Percentiles rank a stretch among this genome's conserved stretches.
Conservation (phyloP, 2,113 vertebrate species). For the Poeciliopsis retropinna region DNA sequence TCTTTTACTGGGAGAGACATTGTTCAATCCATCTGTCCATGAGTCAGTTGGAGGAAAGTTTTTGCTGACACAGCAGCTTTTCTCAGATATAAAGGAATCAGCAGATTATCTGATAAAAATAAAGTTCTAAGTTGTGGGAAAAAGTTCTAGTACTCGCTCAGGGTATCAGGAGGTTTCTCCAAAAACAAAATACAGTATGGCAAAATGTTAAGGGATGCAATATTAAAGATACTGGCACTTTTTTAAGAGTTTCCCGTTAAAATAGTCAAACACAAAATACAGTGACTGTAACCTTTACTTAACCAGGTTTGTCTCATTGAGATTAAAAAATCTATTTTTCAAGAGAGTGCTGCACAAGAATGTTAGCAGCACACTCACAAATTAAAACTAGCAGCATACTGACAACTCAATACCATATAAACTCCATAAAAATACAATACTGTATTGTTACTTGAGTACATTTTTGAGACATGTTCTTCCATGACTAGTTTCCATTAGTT, state of each 20-base stretch:
- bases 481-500: too few relatives aligned
- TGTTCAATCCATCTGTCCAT: constrained; percentile 53
- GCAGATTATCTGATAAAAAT: neutral
- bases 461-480: too few relatives aligned
- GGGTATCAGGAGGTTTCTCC: neutral
- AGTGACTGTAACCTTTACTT: neutral
- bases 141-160: neutral
- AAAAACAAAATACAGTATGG: too few relatives aligned
- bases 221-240: neutral
- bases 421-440: too few relatives aligned
- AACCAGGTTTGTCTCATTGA: too few relatives aligned
- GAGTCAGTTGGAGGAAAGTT: constrained; percentile 39
- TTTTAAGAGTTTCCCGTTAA: neutral
- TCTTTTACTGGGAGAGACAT: constrained; percentile 52
- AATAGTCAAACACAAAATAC: neutral
- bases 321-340: too few relatives aligned
- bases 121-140: neutral
- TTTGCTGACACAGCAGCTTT: constrained; percentile 26
- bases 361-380: too few relatives aligned
- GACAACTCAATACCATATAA: too few relatives aligned
- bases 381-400: too few relatives aligned
- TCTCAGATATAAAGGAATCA: constrained; percentile 45
- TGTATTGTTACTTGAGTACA: too few relatives aligned
- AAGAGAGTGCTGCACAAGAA: too few relatives aligned
- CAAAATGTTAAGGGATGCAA: neutral